Evolutionary conservation across 2,113 vertebrate genomes (phyloP).

Genomic region (Cynoglossus semilaevis): DNA sequence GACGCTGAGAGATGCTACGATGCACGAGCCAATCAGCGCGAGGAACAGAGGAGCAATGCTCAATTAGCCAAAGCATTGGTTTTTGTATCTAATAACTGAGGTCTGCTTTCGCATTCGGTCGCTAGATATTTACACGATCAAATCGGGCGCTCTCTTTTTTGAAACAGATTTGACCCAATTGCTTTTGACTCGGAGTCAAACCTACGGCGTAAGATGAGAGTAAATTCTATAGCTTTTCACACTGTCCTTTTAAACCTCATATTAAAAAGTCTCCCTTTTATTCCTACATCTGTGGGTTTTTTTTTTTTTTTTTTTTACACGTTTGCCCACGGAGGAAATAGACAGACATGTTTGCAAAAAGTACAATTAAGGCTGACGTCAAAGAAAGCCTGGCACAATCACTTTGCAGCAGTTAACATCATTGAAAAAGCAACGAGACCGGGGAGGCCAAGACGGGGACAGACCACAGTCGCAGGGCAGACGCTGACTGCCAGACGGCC

Average conservation of each 20-base stretch:
- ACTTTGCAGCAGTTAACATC: conserved; percentile 53
- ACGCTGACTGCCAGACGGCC: conserved; percentile 48
- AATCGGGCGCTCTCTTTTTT: too few relatives aligned
- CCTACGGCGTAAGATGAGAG: too few relatives aligned
- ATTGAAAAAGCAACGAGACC: conserved; percentile 33
- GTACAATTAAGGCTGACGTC: conserved; percentile 61
- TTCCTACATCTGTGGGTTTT: conserved; percentile 11
- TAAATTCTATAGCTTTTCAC: too few relatives aligned
- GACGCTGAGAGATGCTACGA: too few relatives aligned
- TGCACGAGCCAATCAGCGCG: too few relatives aligned
- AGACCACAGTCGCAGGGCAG: conserved; percentile 61
- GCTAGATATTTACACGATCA: too few relatives aligned
- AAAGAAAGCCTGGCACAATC: conserved; percentile 45
- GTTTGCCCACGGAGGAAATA: conserved; percentile 47
- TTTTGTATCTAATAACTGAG: too few relatives aligned
- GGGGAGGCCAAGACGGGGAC: conserved; percentile 28
- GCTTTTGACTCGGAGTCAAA: too few relatives aligned
- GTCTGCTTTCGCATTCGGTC: too few relatives aligned
- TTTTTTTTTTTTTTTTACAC: conserved; percentile 27
- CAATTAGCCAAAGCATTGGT: too few relatives aligned
- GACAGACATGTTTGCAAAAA: conserved; percentile 54
- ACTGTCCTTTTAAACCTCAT: conserved; percentile 37
- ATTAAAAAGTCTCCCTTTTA: conserved; percentile 50
- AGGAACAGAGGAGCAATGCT: too few relatives aligned
- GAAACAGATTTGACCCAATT: too few relatives aligned